Evolutionary conservation across 2,113 vertebrate species (phyloP).

Genomic region (Euleptes europaea): DNA sequence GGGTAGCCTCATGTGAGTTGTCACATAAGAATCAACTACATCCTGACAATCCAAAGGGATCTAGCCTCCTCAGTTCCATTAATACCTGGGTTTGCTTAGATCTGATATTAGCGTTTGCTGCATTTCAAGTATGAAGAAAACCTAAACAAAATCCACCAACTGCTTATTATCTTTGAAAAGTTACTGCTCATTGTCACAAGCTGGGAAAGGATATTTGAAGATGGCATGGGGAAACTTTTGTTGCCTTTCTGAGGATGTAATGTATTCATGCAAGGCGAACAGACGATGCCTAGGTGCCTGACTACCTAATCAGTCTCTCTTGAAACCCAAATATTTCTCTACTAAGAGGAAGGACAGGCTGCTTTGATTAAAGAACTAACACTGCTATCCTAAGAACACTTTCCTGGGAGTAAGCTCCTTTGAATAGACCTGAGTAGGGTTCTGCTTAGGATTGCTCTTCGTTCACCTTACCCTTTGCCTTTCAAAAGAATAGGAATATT

Average conservation of each 20-base stretch:
- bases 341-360: neutral
- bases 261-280: neutral
- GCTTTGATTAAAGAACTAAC: neutral
- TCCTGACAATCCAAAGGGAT: neutral
- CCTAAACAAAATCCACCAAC: neutral
- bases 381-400: too few relatives aligned
- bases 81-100: neutral
- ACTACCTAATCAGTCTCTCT: neutral
- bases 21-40: neutral
- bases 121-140: neutral
- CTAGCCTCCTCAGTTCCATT: neutral
- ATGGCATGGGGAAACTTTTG: too few relatives aligned
- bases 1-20: too few relatives aligned
- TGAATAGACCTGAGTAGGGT: too few relatives aligned
- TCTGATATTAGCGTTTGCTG: neutral
- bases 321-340: neutral
- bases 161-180: neutral
- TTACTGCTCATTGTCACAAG: neutral
- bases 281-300: neutral
- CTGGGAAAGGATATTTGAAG: neutral
- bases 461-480: neutral
- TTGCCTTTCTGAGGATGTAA: neutral
- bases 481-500: neutral
- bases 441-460: too few relatives aligned
- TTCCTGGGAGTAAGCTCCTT: too few relatives aligned